Percentiles rank a stretch among this genome's conserved stretches.
Evolutionary conservation across 2,113 vertebrate species (phyloP).

Genomic region (Gnathonemus longibarbis): DNA sequence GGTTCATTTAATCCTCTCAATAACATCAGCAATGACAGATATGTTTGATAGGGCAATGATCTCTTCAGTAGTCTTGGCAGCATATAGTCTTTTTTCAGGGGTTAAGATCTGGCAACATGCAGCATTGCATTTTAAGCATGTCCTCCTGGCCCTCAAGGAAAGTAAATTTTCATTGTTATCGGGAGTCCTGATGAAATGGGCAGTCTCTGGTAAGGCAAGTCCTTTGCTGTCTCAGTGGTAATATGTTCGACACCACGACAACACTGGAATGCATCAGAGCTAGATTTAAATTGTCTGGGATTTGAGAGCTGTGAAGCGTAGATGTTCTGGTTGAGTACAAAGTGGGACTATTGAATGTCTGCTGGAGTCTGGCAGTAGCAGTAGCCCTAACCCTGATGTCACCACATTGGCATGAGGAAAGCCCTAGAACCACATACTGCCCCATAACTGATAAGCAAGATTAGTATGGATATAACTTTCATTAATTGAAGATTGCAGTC

Average conservation of each 20-base stretch:
- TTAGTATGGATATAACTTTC: not conserved
- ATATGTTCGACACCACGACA: not conserved
- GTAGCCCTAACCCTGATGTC: not conserved
- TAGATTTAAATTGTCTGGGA: not conserved
- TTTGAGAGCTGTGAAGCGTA: not conserved
- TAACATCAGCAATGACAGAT: constrained; percentile 5
- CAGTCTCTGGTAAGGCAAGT: not conserved
- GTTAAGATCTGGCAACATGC: not conserved
- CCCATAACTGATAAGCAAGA: not conserved
- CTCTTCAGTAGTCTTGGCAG: not conserved
- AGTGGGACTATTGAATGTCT: not conserved
- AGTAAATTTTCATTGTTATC: not conserved
- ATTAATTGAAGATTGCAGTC: not conserved
- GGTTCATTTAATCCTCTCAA: constrained; percentile 17
- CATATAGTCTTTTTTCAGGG: not conserved
- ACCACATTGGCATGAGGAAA: not conserved
- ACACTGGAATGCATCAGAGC: not conserved
- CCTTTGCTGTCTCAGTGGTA: not conserved
- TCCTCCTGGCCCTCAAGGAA: not conserved
- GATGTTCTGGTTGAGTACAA: not conserved
- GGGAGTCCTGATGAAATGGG: not conserved
- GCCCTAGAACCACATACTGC: not conserved
- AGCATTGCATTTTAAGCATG: not conserved
- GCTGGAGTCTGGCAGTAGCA: not conserved
- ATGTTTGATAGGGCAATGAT: constrained; percentile 12